phyloP scores from a whole-genome alignment of 2,797 vertebrate genomes.

The Coranthus polyacanthus region DNA sequence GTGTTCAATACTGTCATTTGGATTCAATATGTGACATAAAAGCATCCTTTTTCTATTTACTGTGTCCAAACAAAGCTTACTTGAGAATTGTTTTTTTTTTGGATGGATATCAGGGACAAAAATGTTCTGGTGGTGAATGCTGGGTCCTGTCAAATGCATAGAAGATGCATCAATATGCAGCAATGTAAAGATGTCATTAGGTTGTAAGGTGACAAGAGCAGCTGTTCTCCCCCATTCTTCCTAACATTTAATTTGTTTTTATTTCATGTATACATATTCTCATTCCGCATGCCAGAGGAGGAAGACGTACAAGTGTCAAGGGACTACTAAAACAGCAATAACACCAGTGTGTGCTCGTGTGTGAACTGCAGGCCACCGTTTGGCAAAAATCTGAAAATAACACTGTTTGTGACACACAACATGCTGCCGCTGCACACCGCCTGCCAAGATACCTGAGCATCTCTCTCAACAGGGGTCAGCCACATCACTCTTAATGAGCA shows the following conservation, averaged over 20 bases:
- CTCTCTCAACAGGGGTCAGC: slow-evolving; percentile 72
- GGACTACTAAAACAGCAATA: slow-evolving; percentile 76
- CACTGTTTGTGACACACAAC: slow-evolving; percentile 72
- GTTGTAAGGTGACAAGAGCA: slow-evolving; percentile 51
- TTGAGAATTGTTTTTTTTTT: slow-evolving; percentile 4
- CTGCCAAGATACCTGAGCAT: slow-evolving; percentile 78
- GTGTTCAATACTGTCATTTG: slow-evolving; percentile 2
- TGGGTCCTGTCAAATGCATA: slow-evolving; percentile 19
- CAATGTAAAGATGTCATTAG: slow-evolving; percentile 40
- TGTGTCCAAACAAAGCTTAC: slow-evolving; percentile 2
- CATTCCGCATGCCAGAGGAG: slow-evolving; percentile 61
- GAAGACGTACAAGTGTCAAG: slow-evolving; percentile 71
- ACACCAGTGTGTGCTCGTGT: slow-evolving; percentile 67
- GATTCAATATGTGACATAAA: neutral
- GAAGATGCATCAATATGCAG: slow-evolving; percentile 1
- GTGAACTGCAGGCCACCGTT: slow-evolving; percentile 67
- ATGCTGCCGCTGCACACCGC: slow-evolving; percentile 66
- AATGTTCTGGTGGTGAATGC: slow-evolving; percentile 1
- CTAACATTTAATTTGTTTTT: slow-evolving; percentile 66
- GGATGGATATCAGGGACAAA: neutral
- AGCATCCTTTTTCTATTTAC: neutral
- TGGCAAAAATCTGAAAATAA: slow-evolving; percentile 78
- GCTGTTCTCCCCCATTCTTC: slow-evolving; percentile 59
- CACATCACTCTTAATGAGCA: slow-evolving; percentile 76
- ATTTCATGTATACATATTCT: slow-evolving; percentile 59